phyloP scores from a whole-genome alignment of 2,113 vertebrate genomes.

The Numida meleagris region DNA sequence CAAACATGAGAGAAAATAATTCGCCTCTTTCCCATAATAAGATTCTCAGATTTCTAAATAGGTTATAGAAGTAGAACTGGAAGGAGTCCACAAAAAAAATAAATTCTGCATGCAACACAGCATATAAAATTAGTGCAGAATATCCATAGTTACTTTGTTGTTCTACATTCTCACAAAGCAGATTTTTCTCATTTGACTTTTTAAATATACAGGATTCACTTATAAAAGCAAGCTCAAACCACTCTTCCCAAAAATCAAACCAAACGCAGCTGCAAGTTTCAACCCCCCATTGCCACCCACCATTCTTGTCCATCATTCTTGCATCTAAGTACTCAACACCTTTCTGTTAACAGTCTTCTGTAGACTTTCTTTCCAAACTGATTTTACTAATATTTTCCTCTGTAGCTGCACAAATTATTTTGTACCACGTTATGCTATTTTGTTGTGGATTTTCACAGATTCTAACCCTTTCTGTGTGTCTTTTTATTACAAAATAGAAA shows the following conservation, averaged over 20 bases:
- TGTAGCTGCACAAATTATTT: not conserved
- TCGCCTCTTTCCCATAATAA: not conserved
- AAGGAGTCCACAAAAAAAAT: not conserved
- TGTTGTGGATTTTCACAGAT: not conserved
- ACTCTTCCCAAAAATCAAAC: not conserved
- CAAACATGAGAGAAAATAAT: not conserved
- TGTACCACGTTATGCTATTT: not conserved
- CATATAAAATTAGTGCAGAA: not conserved
- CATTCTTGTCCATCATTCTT: not conserved
- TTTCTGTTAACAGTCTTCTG: not conserved
- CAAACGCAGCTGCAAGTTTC: not conserved
- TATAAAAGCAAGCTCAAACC: not conserved
- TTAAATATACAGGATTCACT: too few species aligned
- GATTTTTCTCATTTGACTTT: not conserved
- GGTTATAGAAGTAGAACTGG: not conserved
- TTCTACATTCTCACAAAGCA: not conserved
- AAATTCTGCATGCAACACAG: not conserved
- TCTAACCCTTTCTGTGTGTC: not conserved
- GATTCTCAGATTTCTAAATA: not conserved
- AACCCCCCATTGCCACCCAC: not conserved
- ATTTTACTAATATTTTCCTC: not conserved
- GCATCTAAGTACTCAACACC: not conserved
- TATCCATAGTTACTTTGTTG: not conserved
- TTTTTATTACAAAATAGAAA: slow-evolving; percentile 32
- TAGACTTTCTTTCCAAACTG: not conserved